Evolutionary conservation across 2,113 vertebrate genomes (phyloP).

Genomic region (Potamarius usumacintae): DNA sequence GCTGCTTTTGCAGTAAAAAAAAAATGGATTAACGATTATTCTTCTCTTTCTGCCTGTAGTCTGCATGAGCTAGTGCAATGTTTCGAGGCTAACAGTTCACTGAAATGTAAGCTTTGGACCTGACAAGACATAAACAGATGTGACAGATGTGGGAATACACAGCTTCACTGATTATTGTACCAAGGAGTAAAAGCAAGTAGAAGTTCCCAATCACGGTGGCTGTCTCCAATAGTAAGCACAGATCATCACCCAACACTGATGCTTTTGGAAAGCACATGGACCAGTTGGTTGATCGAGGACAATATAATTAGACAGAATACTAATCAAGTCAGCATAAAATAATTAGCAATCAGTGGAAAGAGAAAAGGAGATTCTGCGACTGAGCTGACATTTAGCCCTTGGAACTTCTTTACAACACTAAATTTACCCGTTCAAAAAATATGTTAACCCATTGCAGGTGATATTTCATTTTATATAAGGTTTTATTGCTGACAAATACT

Average conservation of each 20-base stretch:
- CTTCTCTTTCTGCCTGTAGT: neutral
- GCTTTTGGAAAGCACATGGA: neutral
- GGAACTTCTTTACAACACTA: neutral
- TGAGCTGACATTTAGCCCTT: neutral
- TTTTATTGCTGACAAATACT: neutral
- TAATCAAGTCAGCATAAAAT: neutral
- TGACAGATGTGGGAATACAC: slow-evolving; percentile 29
- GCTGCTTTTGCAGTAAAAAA: neutral
- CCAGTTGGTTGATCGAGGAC: neutral
- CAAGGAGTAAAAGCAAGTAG: neutral
- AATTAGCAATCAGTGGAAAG: neutral
- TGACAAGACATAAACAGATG: slow-evolving; percentile 17
- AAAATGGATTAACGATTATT: no score
- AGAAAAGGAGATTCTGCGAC: neutral
- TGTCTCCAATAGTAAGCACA: neutral
- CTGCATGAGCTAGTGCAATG: neutral
- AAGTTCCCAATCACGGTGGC: neutral
- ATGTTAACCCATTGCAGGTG: neutral
- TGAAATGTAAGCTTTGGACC: slow-evolving; percentile 23
- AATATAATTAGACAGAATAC: no score
- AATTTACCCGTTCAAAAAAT: neutral
- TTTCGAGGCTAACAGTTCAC: neutral
- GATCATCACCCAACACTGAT: neutral
- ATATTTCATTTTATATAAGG: neutral
- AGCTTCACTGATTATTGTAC: slow-evolving; percentile 5